Base-by-base conservation (phyloP, 2,797 vertebrate genomes). In the Alauda arvensis region DNA sequence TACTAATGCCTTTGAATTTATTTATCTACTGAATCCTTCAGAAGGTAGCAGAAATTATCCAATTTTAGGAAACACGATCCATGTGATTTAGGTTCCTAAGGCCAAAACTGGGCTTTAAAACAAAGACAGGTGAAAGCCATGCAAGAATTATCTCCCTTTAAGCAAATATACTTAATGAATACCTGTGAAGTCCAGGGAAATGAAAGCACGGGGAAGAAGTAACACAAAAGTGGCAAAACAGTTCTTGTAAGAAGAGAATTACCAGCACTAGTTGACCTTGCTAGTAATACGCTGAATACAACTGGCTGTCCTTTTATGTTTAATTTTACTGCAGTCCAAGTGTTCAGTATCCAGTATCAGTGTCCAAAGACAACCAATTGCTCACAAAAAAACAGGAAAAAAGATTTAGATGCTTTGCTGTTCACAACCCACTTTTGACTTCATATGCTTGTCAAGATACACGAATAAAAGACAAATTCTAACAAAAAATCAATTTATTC, bases 181-280 rank as follows among this genome's bases (percentile, higher is more conserved):
- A 21, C 17, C n/a, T 78, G 21, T 18, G 31, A 86, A 68, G n/a
- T 18, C 42, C 29, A 81, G 15, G 20, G 39, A 67, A 67, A 70
- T 5, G 6, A 67, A 72, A 10, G 7, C 11, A 33, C 0, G 0
- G 4, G 17, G 39, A 67, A 81, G 31, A 59, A 59, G 20, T 14
- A 71, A 71, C 8, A 53, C 1, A 0, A 14, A 78, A 46, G 11
- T 29, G 12, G 21, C 33, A 69, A 75, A 93, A 59, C 3, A 39
- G 13, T 52, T 71, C 31, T 57, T 51, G 13, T 8, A 74, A 25
- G 17, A 56, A 23, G 71, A 48, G 20, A 33, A 34, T 13, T 55
- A 72, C 17, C 8, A 69, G 45, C 42, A 62, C 8, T 34, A 34
- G 6, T 1, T 72, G 17, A 62, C 20, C 20, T 78, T 63, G 37